phyloP scores from a whole-genome alignment of 53 echinoderm and acorn worm genomes.

The Apostichopus leukothele region DNA sequence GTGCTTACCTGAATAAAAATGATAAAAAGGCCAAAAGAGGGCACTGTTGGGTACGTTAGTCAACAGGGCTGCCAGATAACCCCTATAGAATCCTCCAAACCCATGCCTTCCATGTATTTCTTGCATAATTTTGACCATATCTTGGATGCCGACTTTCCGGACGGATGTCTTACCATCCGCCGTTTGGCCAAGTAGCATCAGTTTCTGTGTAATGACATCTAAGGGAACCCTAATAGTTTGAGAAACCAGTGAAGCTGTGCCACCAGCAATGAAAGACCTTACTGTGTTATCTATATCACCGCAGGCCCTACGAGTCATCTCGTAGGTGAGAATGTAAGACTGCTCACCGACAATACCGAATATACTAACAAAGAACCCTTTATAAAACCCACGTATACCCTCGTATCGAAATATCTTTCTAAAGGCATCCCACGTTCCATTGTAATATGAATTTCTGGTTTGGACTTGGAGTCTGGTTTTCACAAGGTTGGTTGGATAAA shows the following conservation, averaged over 20 bases:
- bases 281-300: constrained; percentile 67
- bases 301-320: constrained; percentile 66
- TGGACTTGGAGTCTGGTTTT: constrained; percentile 90
- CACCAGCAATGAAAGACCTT: constrained; percentile 88
- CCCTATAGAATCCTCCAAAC: constrained; percentile 83
- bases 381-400: constrained; percentile 88
- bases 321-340: constrained; percentile 91
- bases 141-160: constrained; percentile 66
- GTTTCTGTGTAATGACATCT: constrained; percentile 82
- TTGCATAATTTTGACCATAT: constrained; percentile 56
- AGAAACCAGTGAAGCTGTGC: constrained; percentile 82
- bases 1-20: constrained; percentile 82
- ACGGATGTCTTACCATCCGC: constrained; percentile 56
- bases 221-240: constrained; percentile 93
- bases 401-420: constrained; percentile 92
- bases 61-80: constrained; percentile 86
- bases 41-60: constrained; percentile 98
- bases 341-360: constrained; percentile 85
- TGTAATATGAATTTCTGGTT: constrained; percentile 68
- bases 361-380: constrained; percentile 80
- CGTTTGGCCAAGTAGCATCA: constrained; percentile 87
- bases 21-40: constrained; percentile 99
- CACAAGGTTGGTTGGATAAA: constrained; percentile 79
- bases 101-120: constrained; percentile 70
- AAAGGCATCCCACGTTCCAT: constrained; percentile 87